These are phyloP conservation scores for Drosophila meridiana DNA, from an alignment of 2,888 invertebrate genomes.

Conservation along the genomic window DNA sequence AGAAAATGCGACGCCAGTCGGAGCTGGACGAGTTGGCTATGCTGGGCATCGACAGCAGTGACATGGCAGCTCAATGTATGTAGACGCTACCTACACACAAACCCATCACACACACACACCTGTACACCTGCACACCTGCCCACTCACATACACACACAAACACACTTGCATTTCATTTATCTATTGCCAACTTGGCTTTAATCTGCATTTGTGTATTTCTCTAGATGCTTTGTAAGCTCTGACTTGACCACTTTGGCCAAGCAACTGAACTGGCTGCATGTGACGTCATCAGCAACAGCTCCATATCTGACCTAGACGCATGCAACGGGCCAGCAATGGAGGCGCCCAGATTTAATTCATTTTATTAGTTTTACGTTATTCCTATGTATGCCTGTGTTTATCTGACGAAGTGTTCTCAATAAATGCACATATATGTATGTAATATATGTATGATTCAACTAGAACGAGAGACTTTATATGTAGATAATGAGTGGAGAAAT, in stretches of 20 bases:
- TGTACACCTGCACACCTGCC: conserved; percentile 12
- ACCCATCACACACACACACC: not conserved
- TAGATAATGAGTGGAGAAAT: not conserved
- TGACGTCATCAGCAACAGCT: conserved; percentile 12
- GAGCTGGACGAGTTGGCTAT: conserved; percentile 91
- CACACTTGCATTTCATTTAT: not conserved
- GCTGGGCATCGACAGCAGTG: conserved; percentile 94
- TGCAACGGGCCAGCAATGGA: not conserved
- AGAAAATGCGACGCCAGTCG: conserved; percentile 85
- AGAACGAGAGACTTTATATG: not conserved
- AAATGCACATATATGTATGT: conserved; percentile 78
- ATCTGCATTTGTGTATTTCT: conserved; percentile 37
- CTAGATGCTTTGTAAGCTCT: conserved; percentile 66
- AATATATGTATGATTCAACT: conserved; percentile 68
- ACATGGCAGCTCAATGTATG: conserved; percentile 86
- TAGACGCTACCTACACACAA: conserved; percentile 49
- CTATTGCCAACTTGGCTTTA: conserved; percentile 1
- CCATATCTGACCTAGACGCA: conserved; percentile 7
- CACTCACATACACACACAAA: conserved; percentile 4
- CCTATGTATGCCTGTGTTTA: conserved; percentile 58
- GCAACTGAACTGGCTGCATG: conserved; percentile 18
- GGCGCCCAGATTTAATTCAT: conserved; percentile 30
- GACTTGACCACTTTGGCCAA: conserved; percentile 26
- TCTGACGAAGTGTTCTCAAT: conserved; percentile 63
- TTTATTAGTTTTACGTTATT: conserved; percentile 43